phyloP scores from a whole-genome alignment of 1,140 invertebrate species.

The Acromyrmex heyeri region DNA sequence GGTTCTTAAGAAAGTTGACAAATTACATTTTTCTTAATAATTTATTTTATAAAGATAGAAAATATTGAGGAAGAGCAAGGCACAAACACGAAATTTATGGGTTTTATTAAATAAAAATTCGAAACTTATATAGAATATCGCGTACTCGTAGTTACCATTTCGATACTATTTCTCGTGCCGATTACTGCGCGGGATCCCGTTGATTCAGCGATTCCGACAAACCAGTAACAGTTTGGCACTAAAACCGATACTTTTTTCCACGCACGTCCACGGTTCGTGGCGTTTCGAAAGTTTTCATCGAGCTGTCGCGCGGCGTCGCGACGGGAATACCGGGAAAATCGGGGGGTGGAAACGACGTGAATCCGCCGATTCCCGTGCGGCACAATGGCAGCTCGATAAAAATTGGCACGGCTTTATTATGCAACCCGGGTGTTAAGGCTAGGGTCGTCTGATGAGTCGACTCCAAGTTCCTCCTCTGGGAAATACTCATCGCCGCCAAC shows the following conservation, averaged over 20 bases:
- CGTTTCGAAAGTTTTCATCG: conserved; percentile 74
- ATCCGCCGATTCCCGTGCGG: conserved; percentile 59
- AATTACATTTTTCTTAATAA: conserved; percentile 14
- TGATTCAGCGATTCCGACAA: conserved; percentile 59
- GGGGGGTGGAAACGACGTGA: conserved; percentile 48
- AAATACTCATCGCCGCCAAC: conserved; percentile 78
- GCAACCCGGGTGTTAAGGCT: conserved; percentile 73
- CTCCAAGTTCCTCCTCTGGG: conserved; percentile 77
- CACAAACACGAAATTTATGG: background rate
- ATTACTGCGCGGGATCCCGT: conserved; percentile 24
- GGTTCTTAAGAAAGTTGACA: conserved; percentile 32
- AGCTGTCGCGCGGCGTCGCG: conserved; percentile 69
- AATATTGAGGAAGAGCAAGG: background rate
- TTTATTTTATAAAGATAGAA: background rate
- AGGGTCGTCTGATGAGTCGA: conserved; percentile 78
- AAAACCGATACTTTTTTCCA: conserved; percentile 70
- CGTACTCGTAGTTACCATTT: background rate
- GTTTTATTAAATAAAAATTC: conserved; percentile 1
- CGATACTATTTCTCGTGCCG: background rate
- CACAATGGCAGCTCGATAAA: conserved; percentile 73
- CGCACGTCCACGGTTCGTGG: conserved; percentile 65
- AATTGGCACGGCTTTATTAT: conserved; percentile 81
- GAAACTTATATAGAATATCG: background rate
- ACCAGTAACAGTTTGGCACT: conserved; percentile 44
- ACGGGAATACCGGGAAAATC: conserved; percentile 69